Percentiles rank a stretch among this genome's conserved stretches.
Conservation (phyloP, 2,888 invertebrate species). For the Cataglyphis livida region DNA sequence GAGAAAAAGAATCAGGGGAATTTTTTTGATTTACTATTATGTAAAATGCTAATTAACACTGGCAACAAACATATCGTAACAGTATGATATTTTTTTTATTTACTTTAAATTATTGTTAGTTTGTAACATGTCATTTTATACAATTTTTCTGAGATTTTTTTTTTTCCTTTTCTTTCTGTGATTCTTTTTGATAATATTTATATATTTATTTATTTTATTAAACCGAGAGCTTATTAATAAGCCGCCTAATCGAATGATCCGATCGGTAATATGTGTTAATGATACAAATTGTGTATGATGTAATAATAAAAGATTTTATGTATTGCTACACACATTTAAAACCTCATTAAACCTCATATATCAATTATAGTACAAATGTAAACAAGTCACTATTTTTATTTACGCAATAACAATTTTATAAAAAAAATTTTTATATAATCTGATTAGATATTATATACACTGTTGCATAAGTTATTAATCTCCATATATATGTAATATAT, state of each 20-base stretch:
- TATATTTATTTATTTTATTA: background rate
- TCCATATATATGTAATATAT: background rate
- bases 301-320: background rate
- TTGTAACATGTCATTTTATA: background rate
- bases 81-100: background rate
- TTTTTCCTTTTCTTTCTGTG: background rate
- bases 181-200: background rate
- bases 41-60: slow-evolving; percentile 4
- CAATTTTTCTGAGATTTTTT: background rate
- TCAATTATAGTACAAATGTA: slow-evolving; percentile 28
- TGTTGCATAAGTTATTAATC: slow-evolving; percentile 28
- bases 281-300: background rate
- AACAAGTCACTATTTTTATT: background rate
- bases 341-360: background rate
- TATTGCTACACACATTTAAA: background rate
- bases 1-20: background rate
- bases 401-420: slow-evolving; percentile 24
- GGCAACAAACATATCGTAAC: background rate
- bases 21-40: background rate
- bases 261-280: background rate
- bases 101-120: slow-evolving; percentile 1
- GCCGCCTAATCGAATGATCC: background rate
- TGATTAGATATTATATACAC: slow-evolving; percentile 10
- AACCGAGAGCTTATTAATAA: background rate
- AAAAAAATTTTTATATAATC: background rate